A percentile compares a stretch with the other conserved stretches of the same genome.
Conservation (phyloP, 2,113 vertebrate species). For the Macaca fascicularis region DNA sequence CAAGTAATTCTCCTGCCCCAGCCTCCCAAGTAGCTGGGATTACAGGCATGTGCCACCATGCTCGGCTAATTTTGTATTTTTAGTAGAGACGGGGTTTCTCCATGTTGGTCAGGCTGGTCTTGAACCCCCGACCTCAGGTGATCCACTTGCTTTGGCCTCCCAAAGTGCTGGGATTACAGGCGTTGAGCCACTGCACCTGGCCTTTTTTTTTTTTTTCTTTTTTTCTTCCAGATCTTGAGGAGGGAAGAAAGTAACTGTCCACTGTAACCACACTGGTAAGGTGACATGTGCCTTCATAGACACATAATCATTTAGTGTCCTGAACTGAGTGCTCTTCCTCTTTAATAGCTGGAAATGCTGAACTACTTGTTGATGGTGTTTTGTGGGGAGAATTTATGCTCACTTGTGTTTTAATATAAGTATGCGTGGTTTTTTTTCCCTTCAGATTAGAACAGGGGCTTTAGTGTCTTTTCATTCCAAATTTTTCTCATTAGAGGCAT, state of each 20-base stretch:
- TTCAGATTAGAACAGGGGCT: not conserved
- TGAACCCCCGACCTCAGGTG: no score
- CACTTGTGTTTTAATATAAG: not conserved
- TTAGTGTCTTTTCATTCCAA: not conserved
- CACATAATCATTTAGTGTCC: not conserved
- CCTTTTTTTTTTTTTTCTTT: not conserved
- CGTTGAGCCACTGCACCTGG: no score
- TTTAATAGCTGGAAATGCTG: not conserved
- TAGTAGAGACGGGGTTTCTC: no score
- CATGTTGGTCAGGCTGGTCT: no score
- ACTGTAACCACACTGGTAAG: not conserved
- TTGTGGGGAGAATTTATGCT: not conserved
- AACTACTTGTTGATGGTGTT: not conserved
- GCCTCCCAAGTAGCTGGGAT: no score
- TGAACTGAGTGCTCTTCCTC: not conserved
- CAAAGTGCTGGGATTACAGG: no score
- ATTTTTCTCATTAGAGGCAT: slow-evolving; percentile 11
- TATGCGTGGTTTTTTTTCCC: not conserved
- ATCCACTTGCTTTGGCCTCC: no score
- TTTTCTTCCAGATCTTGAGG: not conserved
- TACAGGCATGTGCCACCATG: no score
- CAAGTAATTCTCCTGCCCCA: no score
- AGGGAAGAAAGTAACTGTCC: not conserved
- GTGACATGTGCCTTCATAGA: not conserved
- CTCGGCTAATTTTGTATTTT: no score